These are phyloP conservation scores for Conopomorpha cramerella DNA, from an alignment of 1,140 invertebrate species.

Conservation along the genomic window DNA sequence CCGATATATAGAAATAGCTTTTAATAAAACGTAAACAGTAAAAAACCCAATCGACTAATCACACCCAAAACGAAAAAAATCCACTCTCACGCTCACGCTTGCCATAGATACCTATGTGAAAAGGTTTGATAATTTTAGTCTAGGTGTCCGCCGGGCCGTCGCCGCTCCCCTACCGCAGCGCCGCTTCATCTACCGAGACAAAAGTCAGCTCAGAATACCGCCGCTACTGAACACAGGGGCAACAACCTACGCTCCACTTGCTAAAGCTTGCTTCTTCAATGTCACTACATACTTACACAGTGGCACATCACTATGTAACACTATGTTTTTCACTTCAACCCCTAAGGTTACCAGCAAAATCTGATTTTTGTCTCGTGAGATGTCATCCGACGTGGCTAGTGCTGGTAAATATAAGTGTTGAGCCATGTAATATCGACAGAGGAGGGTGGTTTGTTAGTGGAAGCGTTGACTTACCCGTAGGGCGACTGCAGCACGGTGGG, in stretches of 20 bases:
- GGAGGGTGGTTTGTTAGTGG: constrained; percentile 17
- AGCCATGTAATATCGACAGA: constrained; percentile 53
- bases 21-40: constrained; percentile 52
- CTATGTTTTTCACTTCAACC: too few species aligned
- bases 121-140: constrained; percentile 53
- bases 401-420: constrained; percentile 55
- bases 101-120: constrained; percentile 60
- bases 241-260: not conserved
- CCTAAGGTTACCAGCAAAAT: constrained; percentile 12
- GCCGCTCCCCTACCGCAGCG: constrained; percentile 39
- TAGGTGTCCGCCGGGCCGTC: constrained; percentile 47
- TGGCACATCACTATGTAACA: too few species aligned
- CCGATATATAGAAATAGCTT: constrained; percentile 31
- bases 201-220: constrained; percentile 44
- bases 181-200: constrained; percentile 58
- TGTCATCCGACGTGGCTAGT: constrained; percentile 43
- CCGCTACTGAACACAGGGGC: constrained; percentile 5
- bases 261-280: not conserved
- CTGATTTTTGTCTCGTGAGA: constrained; percentile 61
- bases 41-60: constrained; percentile 60
- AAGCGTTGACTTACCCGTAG: constrained; percentile 69
- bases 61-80: constrained; percentile 59
- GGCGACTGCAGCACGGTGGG: constrained; percentile 71
- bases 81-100: constrained; percentile 59
- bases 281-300: constrained; percentile 4